Evolutionary conservation across 2,797 vertebrate genomes (phyloP).

Genomic region (Leucoraja ocellata): DNA sequence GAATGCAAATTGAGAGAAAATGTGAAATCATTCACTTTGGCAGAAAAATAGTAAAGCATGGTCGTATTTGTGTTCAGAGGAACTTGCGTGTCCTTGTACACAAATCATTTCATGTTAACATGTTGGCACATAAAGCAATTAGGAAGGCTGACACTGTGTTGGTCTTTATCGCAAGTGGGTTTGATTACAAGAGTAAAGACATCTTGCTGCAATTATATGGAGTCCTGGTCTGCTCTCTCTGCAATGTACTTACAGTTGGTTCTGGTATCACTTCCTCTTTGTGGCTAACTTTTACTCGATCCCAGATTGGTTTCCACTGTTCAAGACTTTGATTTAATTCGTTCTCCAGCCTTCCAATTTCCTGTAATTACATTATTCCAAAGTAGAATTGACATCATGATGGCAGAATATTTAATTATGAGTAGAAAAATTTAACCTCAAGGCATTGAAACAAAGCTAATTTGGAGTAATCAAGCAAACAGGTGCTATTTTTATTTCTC

Average conservation of each 20-base stretch:
- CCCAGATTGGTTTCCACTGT: constrained; percentile 81
- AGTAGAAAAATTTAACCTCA: background rate
- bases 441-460: background rate
- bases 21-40: too few species aligned
- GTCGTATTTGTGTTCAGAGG: too few species aligned
- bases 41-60: too few species aligned
- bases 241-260: constrained; percentile 69
- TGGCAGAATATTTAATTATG: background rate
- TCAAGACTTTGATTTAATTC: constrained; percentile 79
- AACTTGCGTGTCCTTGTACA: too few species aligned
- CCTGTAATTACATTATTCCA: constrained; percentile 59
- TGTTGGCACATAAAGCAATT: too few species aligned
- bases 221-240: background rate
- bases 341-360: constrained; percentile 82
- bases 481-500: background rate
- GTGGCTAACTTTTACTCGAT: constrained; percentile 72
- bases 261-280: constrained; percentile 77
- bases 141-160: too few species aligned
- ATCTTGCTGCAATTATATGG: too few species aligned
- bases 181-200: too few species aligned
- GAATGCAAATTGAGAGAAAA: too few species aligned
- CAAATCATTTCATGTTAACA: too few species aligned
- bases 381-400: background rate
- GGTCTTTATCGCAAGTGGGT: too few species aligned
- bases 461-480: background rate